A percentile compares a stretch with the other conserved stretches of the same genome.
These are phyloP conservation scores for Agrotis exclamationis DNA, from an alignment of 2,888 invertebrate species.

Conservation along the genomic window DNA sequence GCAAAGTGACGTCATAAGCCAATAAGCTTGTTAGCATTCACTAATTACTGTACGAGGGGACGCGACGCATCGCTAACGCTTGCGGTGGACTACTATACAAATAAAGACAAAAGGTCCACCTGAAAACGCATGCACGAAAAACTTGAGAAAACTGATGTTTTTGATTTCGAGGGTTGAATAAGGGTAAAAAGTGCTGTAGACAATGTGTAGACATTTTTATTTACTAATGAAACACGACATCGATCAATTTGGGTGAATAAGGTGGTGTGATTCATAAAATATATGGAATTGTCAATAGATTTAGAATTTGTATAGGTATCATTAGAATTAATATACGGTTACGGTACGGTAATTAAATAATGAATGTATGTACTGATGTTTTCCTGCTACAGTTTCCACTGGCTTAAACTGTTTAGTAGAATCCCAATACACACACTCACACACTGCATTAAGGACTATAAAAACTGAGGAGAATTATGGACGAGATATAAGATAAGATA, in stretches of 20 bases:
- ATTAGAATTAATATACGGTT: too few species aligned
- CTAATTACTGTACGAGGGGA: conserved; percentile 43
- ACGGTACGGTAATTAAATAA: too few species aligned
- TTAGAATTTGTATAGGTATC: too few species aligned
- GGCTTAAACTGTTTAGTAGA: too few species aligned
- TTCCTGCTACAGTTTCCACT: too few species aligned
- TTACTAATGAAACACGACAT: conserved; percentile 56
- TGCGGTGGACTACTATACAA: neutral
- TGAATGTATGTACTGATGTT: too few species aligned
- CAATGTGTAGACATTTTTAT: conserved; percentile 55
- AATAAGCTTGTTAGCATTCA: conserved; percentile 39
- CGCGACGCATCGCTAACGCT: conserved; percentile 24
- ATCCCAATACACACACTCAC: too few species aligned
- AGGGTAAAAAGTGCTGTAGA: conserved; percentile 54
- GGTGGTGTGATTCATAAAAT: conserved; percentile 10
- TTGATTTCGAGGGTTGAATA: conserved; percentile 66
- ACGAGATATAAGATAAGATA: too few species aligned
- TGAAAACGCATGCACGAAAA: too few species aligned
- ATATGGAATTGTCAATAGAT: neutral
- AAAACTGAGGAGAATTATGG: too few species aligned
- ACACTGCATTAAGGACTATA: too few species aligned
- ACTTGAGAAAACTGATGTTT: too few species aligned
- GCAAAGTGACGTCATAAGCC: conserved; percentile 36
- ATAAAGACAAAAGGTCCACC: neutral
- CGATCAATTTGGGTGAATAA: conserved; percentile 43